Conservation (phyloP, 2,113 vertebrate species). For the Sphaerodactylus townsendi region DNA sequence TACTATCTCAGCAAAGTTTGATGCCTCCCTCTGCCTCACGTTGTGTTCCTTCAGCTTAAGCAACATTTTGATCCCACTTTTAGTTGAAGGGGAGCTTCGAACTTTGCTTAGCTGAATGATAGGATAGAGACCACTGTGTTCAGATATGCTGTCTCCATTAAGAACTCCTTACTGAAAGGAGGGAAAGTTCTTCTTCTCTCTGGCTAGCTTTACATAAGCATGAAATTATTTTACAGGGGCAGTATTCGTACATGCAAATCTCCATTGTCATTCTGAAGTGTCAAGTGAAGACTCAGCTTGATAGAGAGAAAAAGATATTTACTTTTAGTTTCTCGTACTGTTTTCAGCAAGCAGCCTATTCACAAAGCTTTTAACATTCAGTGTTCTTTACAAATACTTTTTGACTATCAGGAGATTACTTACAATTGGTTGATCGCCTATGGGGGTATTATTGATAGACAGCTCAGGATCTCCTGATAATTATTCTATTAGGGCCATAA, state of each 20-base stretch:
- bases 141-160: too few relatives aligned
- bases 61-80: too few relatives aligned
- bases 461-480: conserved; percentile 44
- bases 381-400: background rate
- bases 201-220: background rate
- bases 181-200: background rate
- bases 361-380: background rate
- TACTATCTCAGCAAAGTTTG: too few relatives aligned
- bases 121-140: too few relatives aligned
- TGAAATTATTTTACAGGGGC: background rate
- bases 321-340: background rate
- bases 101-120: too few relatives aligned
- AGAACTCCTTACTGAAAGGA: background rate
- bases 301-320: background rate
- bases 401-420: background rate
- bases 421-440: conserved; percentile 26
- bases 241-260: background rate
- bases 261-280: background rate
- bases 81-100: too few relatives aligned
- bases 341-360: background rate
- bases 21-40: too few relatives aligned
- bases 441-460: conserved; percentile 41
- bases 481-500: conserved; percentile 14
- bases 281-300: background rate
- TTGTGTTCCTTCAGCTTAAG: too few relatives aligned